Base-by-base conservation (phyloP, 1,140 invertebrate genomes). In the Drosophila willistoni region DNA sequence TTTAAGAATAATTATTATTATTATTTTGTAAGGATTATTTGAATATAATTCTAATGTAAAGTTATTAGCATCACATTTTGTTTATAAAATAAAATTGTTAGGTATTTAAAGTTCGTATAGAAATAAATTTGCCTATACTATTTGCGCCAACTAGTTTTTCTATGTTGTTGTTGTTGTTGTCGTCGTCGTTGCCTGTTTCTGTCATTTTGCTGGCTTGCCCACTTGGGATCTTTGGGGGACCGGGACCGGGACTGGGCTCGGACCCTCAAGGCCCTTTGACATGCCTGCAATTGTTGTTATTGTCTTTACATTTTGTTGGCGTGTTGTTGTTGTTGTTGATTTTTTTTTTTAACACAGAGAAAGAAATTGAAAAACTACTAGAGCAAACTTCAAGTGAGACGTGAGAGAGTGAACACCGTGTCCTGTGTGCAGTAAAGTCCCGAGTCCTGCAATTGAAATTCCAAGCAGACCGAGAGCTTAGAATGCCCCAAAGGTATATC, bases 311-410 rank as follows among this genome's bases (percentile, higher is more conserved):
- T 56, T 54, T 68, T 22, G 3, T 62, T 44, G 42, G 36, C 34
- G 7, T 63, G 55, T 34, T 29, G 64, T 47, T 64, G 55, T 47
- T 64, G 55, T 41, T 64, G 67, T 7, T n/a, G n/a, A n/a, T n/a
- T 64, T 41, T 60, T 44, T 29, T 69, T 12, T 22, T 22, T 22
- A 22, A 54, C 41, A 22, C 56, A 44, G 22, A 66, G 64, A 60
- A 61, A 70, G 71, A 73, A 70, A 77, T 73, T 73, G 71, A 69
- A 77, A 77, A 77, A 70, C 71, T 77, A 77, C 71, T 70, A 57
- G 65, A 73, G 63, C 56, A 59, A 77, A 77, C 71, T 74, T 77
- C 62, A 74, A 77, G 72, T 74, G 71, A 70, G 67, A 77, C 75
- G 66, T 74, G 71, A 51, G 44, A 22, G 44, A 51, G 17, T 51